Evolutionary conservation across 2,888 invertebrate species (phyloP), one percentile per base, ranked within the genome.

Genomic region (Melinaea marsaeus): DNA sequence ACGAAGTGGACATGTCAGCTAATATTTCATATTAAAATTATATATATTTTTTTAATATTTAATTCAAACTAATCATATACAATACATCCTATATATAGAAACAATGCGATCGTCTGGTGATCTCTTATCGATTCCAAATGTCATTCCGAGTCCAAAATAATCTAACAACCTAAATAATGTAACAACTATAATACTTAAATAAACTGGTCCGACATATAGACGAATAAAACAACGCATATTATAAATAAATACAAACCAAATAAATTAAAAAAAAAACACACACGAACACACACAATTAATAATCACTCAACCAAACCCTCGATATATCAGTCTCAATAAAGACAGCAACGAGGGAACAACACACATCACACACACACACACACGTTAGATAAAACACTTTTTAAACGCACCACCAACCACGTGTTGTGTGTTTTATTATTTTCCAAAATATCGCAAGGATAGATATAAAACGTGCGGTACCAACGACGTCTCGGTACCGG

Each of bases 171-270:
- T 22, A 42, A 42, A 42, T 42, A 42, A 42, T 42, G 2, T 42
- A 2, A 22, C 22, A 22, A 22, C 22, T 22, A 42, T 42, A 42
- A 7, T 9, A 1, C 3, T 2, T 37, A 9, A 42, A 42, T 42
- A 42, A 9, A 42, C 42, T 9, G 42, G 79, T 74, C 77, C 76
- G 77, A 79, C 80, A 60, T 60, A 60, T 69, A 68, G 71, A 72
- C 72, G 73, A 71, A 71, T 73, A 70, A 72, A 67, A 65, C 61
- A 61, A 22, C 22, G 22, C 22, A 22, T 22, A 22, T 22, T 22
- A 22, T 22, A 22, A 22, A 22, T 56, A 64, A 4, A 69, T 70
- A 69, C 71, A 63, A 73, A 70, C 71, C 68, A 64, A 62, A 47
- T 57, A 54, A 62, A 55, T 61, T 54, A 59, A 62, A 65, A 58